These are phyloP conservation scores for Acrocephalus kingi DNA, from an alignment of 2,113 vertebrate species.

Conservation along the genomic window DNA sequence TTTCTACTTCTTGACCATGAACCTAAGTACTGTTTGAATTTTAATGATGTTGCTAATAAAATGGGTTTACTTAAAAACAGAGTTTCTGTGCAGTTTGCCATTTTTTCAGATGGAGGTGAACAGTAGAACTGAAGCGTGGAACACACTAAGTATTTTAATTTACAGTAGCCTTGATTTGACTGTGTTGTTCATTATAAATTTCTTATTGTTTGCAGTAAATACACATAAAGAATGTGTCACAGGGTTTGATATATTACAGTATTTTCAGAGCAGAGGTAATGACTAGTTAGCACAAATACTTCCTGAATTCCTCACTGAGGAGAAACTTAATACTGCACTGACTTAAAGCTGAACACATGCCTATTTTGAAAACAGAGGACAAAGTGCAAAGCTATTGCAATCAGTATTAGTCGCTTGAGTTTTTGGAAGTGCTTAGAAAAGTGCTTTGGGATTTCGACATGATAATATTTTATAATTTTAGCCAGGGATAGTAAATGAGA, in stretches of 20 bases:
- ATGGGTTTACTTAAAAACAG: neutral
- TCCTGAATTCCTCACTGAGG: neutral
- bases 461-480: neutral
- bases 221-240: neutral
- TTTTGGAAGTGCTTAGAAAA: neutral
- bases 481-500: neutral
- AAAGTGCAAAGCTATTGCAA: neutral
- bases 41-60: neutral
- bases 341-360: neutral
- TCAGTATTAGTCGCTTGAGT: neutral
- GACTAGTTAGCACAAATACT: neutral
- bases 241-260: neutral
- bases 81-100: neutral
- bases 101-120: neutral
- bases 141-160: neutral
- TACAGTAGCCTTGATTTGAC: neutral
- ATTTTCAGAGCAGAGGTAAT: neutral
- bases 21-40: neutral
- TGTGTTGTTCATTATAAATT: neutral
- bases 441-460: neutral
- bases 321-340: neutral
- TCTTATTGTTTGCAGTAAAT: neutral
- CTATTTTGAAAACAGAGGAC: neutral
- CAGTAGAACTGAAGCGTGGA: neutral
- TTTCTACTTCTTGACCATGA: neutral